Base-by-base conservation (phyloP, 2,888 invertebrate species). In the Brachyopa scutellaris region DNA sequence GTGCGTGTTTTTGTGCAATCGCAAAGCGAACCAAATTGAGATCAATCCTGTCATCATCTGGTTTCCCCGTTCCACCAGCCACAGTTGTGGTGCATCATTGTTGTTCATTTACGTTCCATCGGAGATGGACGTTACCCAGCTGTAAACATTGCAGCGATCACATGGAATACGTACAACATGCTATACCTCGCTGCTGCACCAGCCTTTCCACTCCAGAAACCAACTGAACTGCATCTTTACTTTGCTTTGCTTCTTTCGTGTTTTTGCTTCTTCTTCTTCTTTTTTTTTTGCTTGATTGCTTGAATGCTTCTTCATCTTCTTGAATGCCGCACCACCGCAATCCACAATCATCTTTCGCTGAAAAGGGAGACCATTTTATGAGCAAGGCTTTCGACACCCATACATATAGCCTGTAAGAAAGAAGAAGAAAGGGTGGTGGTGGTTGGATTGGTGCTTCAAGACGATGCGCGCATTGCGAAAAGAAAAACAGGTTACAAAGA, bases 11-110 rank as follows among this genome's bases (percentile, higher is more conserved):
- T 74, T 74, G 69, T 79, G 69, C 59, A 80, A 82, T 78, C 84
- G 72, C 74, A 69, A 76, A 82, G 69, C 80, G 55, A 17, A 47
- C 66, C 61, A 61, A 77, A 82, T 82, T 77, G 53, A 77, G 77
- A 82, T 77, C 82, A 82, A 66, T 77, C 77, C 70, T 80, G 76
- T 82, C 77, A 82, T 82, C 82, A 66, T 77, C 82, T 77, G 76
- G 70, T 82, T 82, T 61, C 26, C 23, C 15, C 19, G 15, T 15
- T 17, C 29, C 40, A 53, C 31, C 26, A 29, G 17, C 36, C n/a
- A 11, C 26, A 26, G 26, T 17, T 8, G 23, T 5, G 15, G 36
- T 40, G 49, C 23, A 53, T 26, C 15, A 66, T 49, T 26, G 15
- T 11, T 33, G 59, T 57, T 73, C 42, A 11, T 53, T 29, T 53